Conservation (phyloP, 2,888 invertebrate species). For the Nasonovia ribisnigri region DNA sequence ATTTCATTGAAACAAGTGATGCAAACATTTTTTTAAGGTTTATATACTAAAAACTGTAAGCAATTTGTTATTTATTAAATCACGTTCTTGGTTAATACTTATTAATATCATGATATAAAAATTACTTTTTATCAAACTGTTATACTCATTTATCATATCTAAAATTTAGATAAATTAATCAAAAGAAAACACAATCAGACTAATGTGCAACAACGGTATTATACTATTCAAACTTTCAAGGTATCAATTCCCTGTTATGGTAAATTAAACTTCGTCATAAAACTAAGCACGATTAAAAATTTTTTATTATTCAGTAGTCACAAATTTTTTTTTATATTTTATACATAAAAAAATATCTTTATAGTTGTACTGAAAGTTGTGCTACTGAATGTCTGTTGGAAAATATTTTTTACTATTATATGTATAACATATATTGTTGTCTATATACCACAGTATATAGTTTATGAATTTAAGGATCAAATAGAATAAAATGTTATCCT, state of each 20-base stretch:
- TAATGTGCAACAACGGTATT: neutral
- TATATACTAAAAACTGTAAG: slow-evolving; percentile 1
- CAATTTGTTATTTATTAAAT: neutral
- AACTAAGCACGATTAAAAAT: neutral
- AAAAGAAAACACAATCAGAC: neutral
- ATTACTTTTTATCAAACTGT: neutral
- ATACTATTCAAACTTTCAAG: neutral
- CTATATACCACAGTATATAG: neutral
- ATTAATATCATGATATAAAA: neutral
- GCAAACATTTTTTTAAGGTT: neutral
- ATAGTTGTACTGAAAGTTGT: neutral
- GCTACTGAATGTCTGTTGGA: neutral
- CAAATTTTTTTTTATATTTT: neutral
- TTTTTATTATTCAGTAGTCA: neutral
- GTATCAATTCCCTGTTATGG: neutral
- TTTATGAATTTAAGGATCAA: neutral
- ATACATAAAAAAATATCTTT: neutral
- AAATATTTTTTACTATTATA: neutral
- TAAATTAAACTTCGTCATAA: neutral
- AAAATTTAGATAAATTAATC: neutral
- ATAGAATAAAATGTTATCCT: neutral
- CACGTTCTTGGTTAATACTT: neutral
- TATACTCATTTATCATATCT: neutral
- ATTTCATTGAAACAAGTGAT: neutral
- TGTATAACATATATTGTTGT: neutral